Base-by-base conservation (phyloP, 2,113 vertebrate species). In the Lagopus muta region DNA sequence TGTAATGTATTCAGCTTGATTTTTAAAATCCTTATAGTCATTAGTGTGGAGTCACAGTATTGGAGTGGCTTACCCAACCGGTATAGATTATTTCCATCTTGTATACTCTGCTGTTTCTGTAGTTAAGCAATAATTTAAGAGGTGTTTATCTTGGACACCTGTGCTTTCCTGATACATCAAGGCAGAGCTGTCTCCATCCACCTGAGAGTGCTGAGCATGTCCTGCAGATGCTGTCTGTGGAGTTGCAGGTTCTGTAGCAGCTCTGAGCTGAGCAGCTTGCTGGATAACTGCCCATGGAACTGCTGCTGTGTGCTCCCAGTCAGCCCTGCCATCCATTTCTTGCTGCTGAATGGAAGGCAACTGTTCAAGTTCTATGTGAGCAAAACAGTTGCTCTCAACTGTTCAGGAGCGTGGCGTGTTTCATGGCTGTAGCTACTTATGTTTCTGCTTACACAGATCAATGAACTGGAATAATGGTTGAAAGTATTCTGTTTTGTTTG, bases 391-490 rank as follows among this genome's bases (percentile, higher is more conserved):
- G 75, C 20, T 81, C 82, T 76, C 8, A 91, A 9, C 67, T 77
- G 72, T 67, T 94, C 16, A 16, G 0, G 52, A 25, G 40, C 52
- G 30, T 4, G 64, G 60, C 55, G 30, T 25, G 17, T 71, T 81
- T 62, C 18, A 8, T 71, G 92, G 79, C 91, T 82, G 81, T n/a
- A 8, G 28, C 82, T 89, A 11, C 81, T 72, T 64, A 2, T 11
- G 13, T 83, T 78, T 83, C 70, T 61, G 34, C 45, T 62, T 38
- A 52, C 18, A 9, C 57, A 69, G 36, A 10, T 78, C 16, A 69
- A 70, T 92, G 87, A 95, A 79, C 94, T 95, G 95, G 90, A 94
- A 69, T 84, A 27, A 34, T 54, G 67, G 57, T 6, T 65, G 72
- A 0, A 22, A 40, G 57, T 48, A 54, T 28, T 67, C 84, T 62